Conservation (phyloP, 1,140 invertebrate genomes). For the Solenopsis invicta region DNA sequence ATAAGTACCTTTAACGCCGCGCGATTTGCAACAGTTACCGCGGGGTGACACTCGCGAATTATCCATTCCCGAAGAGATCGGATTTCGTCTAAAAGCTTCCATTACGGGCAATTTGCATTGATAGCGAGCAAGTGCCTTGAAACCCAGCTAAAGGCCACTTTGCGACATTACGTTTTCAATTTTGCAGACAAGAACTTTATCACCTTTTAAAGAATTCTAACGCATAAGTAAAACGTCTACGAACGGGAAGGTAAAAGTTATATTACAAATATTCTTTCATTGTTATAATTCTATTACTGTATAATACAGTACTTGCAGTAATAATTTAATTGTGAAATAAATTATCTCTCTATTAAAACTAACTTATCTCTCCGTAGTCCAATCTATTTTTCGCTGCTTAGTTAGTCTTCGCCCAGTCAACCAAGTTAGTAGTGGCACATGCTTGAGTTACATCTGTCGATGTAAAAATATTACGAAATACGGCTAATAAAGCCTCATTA, state of each 20-base stretch:
- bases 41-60: slow-evolving; percentile 77
- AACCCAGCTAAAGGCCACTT: slow-evolving; percentile 84
- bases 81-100: slow-evolving; percentile 86
- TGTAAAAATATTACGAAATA: too few relatives aligned
- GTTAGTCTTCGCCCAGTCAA: too few relatives aligned
- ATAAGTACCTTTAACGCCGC: not conserved
- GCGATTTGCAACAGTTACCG: slow-evolving; percentile 62
- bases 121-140: slow-evolving; percentile 83
- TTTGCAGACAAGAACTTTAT: slow-evolving; percentile 20
- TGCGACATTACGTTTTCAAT: slow-evolving; percentile 72
- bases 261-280: not conserved
- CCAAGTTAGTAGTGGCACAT: too few relatives aligned
- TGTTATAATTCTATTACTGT: not conserved
- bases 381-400: too few relatives aligned
- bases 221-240: slow-evolving; percentile 1
- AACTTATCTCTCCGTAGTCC: not conserved
- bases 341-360: not conserved
- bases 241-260: not conserved
- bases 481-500: too few relatives aligned
- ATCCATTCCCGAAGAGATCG: slow-evolving; percentile 80
- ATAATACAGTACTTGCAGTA: not conserved
- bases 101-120: slow-evolving; percentile 87
- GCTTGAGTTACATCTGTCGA: too few relatives aligned
- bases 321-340: not conserved
- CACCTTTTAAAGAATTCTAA: slow-evolving; percentile 16